Conservation (phyloP, 2,113 vertebrate species). For the cat (Felis catus) region F.catus_Fca126_mat1.0 CM031413.1:167204501-167205000, state of each 20-base stretch:
- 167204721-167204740: rapidly evolving
- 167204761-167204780: rapidly evolving
- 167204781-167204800: not conserved
- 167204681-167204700: not conserved
- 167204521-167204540: not conserved
- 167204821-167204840: too few species aligned
- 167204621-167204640: not conserved
- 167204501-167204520: not conserved
- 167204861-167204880: rapidly evolving
- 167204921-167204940: not conserved
- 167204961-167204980: not conserved
- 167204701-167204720: rapidly evolving
- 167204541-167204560: not conserved
- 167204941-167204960: not conserved
- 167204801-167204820: too few species aligned
- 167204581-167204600: too few species aligned
- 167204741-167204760: not conserved
- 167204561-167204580: not conserved
- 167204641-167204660: too few species aligned
- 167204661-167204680: not conserved
- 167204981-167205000: not conserved
- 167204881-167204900: not conserved
- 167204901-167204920: not conserved
- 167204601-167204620: not conserved
- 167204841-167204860: not conserved